Base-by-base conservation (phyloP, 1,140 invertebrate genomes). In the Papilio dardanus region DNA sequence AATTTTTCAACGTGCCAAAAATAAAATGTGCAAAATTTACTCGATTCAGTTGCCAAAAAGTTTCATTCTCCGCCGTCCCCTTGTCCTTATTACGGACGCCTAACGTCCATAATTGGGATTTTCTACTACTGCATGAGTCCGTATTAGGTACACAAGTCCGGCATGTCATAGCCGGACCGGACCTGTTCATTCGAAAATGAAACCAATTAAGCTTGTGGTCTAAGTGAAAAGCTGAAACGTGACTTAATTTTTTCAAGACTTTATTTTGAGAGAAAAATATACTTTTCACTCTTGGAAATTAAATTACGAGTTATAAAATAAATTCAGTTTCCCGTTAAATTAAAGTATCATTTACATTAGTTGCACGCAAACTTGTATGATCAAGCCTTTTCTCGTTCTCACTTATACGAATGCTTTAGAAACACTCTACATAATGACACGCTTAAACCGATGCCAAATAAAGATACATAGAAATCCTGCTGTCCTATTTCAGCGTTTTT, bases 181-280 rank as follows among this genome's bases (percentile, higher is more conserved):
- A 89, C 89, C 87, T 92, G 91, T 83, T 91, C 87, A 88, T 83
- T 91, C 80, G 80, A 90, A 92, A 92, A 92, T 92, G 90, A 92
- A 92, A 92, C 89, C 90, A 91, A 92, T 92, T 92, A 92, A 78
- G 86, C n/a, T 68, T 79, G 74, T 83, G 88, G 85, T 84, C 76
- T 71, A 86, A 87, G 78, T 81, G 73, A 82, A 33, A 79, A 74
- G 78, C 67, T 35, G 62, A 74, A 74, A 42, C 76, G 78, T 75
- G 24, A 67, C 21, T 79, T 50, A 40, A 50, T 14, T 65, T 65
- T 74, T 69, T 76, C 14, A 10, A 30, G 37, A 6, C 14, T 28
- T 54, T 2, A 12, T 58, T 14, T 62, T 8, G 5, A 30, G 30
- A 62, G 54, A 16, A 28, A 62, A 62, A 62, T 16, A 19, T 2